Percentiles rank a stretch among this genome's conserved stretches.
phyloP scores from a whole-genome alignment of 2,113 vertebrate species.

The Bostrychus sinensis region DNA sequence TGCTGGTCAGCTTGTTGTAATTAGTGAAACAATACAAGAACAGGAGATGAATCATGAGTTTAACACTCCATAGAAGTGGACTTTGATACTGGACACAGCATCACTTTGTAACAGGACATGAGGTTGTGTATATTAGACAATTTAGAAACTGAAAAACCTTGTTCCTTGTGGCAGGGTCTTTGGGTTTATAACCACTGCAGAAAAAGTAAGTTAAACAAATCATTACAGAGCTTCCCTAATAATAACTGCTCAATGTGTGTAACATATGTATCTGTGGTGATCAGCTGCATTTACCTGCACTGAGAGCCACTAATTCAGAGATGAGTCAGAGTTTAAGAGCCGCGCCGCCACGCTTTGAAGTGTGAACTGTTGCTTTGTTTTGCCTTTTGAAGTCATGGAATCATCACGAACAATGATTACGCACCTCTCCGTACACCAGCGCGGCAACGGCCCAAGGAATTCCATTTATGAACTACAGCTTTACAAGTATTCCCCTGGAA shows the following conservation, averaged over 20 bases:
- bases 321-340: slow-evolving; percentile 63
- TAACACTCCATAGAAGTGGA: neutral
- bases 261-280: slow-evolving; percentile 50
- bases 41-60: neutral
- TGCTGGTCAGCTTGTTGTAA: too few relatives aligned
- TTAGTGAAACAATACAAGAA: neutral
- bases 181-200: neutral
- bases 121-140: neutral
- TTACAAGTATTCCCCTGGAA: slow-evolving; percentile 62
- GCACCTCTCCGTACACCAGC: slow-evolving; percentile 32
- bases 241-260: slow-evolving; percentile 45
- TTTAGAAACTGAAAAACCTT: neutral
- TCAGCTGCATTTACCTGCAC: slow-evolving; percentile 48
- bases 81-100: neutral
- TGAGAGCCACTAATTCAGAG: slow-evolving; percentile 35
- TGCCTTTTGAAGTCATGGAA: slow-evolving; percentile 63
- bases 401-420: slow-evolving; percentile 53
- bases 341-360: slow-evolving; percentile 49
- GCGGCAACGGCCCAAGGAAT: slow-evolving; percentile 48
- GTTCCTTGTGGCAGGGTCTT: slow-evolving; percentile 3
- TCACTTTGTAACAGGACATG: neutral
- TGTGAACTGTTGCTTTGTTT: slow-evolving; percentile 54
- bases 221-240: neutral
- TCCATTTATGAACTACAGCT: slow-evolving; percentile 63
- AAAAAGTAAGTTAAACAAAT: slow-evolving; percentile 1